Evolutionary conservation across 1,140 invertebrate species (phyloP), one percentile per base, ranked within the genome.

Genomic region (Eueides isabella): DNA sequence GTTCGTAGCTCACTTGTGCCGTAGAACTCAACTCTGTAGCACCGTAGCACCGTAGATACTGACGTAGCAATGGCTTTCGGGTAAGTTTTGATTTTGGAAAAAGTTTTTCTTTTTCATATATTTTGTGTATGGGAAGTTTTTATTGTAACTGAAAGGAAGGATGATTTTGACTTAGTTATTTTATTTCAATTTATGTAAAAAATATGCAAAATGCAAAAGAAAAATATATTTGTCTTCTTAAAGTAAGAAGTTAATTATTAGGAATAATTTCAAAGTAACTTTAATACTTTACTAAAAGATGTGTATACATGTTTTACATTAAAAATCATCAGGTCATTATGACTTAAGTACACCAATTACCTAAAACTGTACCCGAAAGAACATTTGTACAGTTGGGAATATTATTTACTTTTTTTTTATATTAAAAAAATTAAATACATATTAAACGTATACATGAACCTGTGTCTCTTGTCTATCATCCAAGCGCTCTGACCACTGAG

Each of bases 61-160:
- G 77, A 74, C 74, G 72, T 78, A 85, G 79, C 77, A 83, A 88
- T 87, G 85, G 80, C 85, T 77, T 80, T 85, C 63, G 81, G 88
- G 88, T 90, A 83, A 85, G 88, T 87, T 33, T 26, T 55, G 9
- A 61, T 31, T 76, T 74, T 71, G 61, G 31, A 19, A 41, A 29
- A 23, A 61, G 16, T 71, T 38, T 63, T 38, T 26, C 30, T 44
- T 48, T 31, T 63, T 19, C 41, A 44, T 44, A 19, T n/a, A 9
- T 19, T 7, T n/a, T n/a, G n/a, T 44, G 41, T 44, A 44, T 19
- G 7, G 2, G 35, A n/a, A 19, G 16, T 19, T 44, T 44, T 38
- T n/a, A 19, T 44, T 44, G 2, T 5, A 5, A 5, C 0, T 44
- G n/a, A 44, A 19, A 7, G 7, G 6, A 44, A 44, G 6, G n/a